Evolutionary conservation across 2,888 invertebrate species (phyloP), one percentile per base, ranked within the genome.

Genomic region (Beris morrisii): DNA sequence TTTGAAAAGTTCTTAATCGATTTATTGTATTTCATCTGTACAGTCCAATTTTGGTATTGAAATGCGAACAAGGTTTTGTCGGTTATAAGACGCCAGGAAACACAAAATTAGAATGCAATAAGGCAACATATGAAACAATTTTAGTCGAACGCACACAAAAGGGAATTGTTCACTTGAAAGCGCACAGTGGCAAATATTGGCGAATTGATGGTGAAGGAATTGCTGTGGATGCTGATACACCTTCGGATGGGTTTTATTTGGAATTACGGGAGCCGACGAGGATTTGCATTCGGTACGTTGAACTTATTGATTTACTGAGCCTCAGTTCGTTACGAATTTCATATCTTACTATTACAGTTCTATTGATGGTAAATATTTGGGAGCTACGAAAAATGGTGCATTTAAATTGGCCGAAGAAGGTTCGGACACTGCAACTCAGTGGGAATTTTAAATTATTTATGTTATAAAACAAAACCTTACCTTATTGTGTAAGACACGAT

Each of bases 51-150:
- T 83, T 97, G 78, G 95, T 97, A 75, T 83, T 97, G 75, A 94
- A 95, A 82, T 92, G 93, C 78, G 96, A 97, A 78, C 95, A 95
- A 82, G 97, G 97, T 50, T 97, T 95, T 81, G 95, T 97, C 67
- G 97, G 97, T 0, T 92, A 91, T 75, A 95, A 95, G 82, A 86
- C 87, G 63, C 82, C 86, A 0, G 84, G 87, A 45, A 91, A 90
- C 74, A 86, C 89, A 45, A 91, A 92, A 78, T 83, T 96, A 73
- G 96, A 97, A 82, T 97, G 96, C 84, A 97, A 96, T 83, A 95
- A 95, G 83, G 93, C 95, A 69, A 90, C 89, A 73, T 96, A 96
- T 78, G 95, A 95, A 83, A 93, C 94, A 67, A 95, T 97, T 73
- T 87, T 91, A 78, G 93, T 97, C 67, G 92, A 95, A 79, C 87